A percentile compares a stretch with the other conserved stretches of the same genome.
phyloP scores from a whole-genome alignment of 2,797 vertebrate species.

The Sebastes hubbsi region DNA sequence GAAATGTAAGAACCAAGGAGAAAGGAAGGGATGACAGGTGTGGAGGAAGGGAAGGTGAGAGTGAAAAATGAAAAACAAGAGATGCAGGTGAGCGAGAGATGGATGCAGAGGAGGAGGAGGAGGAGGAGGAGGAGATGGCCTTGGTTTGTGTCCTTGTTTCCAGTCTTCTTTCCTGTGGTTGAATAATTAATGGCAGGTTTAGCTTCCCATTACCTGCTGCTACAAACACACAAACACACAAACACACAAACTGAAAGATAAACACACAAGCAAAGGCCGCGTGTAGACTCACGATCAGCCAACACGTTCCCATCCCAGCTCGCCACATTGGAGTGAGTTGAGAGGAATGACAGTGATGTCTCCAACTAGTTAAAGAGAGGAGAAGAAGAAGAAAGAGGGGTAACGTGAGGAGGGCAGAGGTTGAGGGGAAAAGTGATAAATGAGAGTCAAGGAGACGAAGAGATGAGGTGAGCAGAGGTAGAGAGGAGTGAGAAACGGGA shows the following conservation, averaged over 20 bases:
- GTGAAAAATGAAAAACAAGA: background rate
- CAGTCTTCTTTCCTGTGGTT: constrained; percentile 24
- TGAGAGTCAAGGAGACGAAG: background rate
- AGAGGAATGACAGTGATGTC: too few species aligned
- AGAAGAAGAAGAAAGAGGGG: background rate
- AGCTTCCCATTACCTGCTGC: constrained; percentile 1
- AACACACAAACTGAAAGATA: background rate
- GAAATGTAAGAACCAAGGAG: background rate
- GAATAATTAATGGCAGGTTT: constrained; percentile 47
- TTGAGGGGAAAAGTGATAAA: background rate
- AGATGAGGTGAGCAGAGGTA: background rate
- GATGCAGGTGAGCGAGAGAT: constrained; percentile 2
- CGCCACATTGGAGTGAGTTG: too few species aligned
- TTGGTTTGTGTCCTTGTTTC: constrained; percentile 42
- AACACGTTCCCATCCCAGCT: background rate
- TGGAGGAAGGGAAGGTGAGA: background rate
- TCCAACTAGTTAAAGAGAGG: too few species aligned
- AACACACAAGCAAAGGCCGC: background rate
- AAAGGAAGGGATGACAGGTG: background rate
- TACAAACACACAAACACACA: background rate
- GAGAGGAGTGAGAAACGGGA: background rate
- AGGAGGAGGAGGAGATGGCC: constrained; percentile 17
- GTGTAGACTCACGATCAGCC: background rate
- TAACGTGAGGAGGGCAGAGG: background rate
- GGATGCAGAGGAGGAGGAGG: background rate